Conservation (phyloP, 2,888 invertebrate species). For the Andrena bucephala region DNA sequence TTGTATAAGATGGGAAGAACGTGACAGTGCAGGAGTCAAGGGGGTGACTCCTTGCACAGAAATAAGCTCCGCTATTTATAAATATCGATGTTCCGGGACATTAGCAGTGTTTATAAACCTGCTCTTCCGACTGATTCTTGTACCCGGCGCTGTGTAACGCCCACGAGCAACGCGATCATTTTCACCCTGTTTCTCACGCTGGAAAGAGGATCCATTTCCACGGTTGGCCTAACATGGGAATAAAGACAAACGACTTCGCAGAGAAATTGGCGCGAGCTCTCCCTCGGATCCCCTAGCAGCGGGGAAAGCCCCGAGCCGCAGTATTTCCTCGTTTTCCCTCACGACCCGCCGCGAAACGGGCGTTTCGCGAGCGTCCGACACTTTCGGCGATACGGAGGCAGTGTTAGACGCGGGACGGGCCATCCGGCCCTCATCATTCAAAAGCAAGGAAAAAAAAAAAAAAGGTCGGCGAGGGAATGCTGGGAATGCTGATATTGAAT, state of each 20-base stretch:
- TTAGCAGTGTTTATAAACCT: no score
- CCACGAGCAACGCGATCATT: neutral
- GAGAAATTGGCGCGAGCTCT: constrained; percentile 1
- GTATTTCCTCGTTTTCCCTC: constrained; percentile 7
- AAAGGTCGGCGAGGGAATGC: constrained; percentile 78
- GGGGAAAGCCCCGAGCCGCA: neutral
- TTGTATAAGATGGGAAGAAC: no score
- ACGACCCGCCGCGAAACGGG: neutral
- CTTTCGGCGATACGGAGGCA: neutral
- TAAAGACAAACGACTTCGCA: neutral
- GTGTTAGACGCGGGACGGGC: constrained; percentile 49
- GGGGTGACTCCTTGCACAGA: no score
- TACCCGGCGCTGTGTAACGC: no score
- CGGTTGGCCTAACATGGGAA: neutral
- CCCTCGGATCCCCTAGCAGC: neutral
- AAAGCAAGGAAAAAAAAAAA: constrained; percentile 76
- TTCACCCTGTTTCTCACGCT: neutral
- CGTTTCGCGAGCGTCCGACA: constrained; percentile 13
- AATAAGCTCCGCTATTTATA: no score
- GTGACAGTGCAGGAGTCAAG: no score
- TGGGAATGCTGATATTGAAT: constrained; percentile 84
- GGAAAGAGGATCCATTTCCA: neutral
- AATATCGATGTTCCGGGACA: no score
- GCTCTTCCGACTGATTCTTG: no score
- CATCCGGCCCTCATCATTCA: constrained; percentile 72